phyloP scores from a whole-genome alignment of 2,113 vertebrate species.

The Pedetes capensis region DNA sequence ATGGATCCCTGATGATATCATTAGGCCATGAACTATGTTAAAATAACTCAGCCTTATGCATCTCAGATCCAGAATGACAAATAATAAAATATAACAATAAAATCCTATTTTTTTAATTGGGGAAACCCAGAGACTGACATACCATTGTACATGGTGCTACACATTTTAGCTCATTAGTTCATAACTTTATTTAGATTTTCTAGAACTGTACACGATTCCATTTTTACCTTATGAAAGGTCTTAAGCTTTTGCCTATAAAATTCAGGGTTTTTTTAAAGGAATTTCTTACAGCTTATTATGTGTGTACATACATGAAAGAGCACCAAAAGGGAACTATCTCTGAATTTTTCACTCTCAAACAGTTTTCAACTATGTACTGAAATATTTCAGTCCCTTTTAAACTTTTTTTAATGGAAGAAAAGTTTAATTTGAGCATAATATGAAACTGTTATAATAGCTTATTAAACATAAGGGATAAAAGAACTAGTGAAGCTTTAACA shows the following conservation, averaged over 20 bases:
- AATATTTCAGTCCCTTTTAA: conserved; percentile 65
- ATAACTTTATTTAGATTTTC: background rate
- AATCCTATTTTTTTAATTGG: background rate
- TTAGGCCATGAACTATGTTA: background rate
- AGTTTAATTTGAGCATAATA: conserved; percentile 71
- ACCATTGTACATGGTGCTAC: accelerated
- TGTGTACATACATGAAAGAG: background rate
- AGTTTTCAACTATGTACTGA: conserved; percentile 17
- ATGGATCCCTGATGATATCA: background rate
- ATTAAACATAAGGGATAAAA: conserved; percentile 77
- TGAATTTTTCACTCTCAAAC: conserved; percentile 26
- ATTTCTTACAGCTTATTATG: background rate
- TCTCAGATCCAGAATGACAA: background rate
- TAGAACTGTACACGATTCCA: background rate
- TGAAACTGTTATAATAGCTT: conserved; percentile 67
- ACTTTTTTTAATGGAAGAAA: conserved; percentile 57
- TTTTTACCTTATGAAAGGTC: background rate
- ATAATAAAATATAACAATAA: background rate
- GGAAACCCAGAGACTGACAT: background rate
- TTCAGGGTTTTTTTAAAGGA: background rate
- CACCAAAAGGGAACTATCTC: background rate
- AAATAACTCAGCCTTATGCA: background rate
- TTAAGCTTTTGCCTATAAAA: conserved; percentile 3
- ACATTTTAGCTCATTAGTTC: background rate
- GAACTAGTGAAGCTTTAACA: conserved; percentile 75